Base-by-base conservation (phyloP, 1,140 invertebrate genomes). In the Eurosta solidaginis region DNA sequence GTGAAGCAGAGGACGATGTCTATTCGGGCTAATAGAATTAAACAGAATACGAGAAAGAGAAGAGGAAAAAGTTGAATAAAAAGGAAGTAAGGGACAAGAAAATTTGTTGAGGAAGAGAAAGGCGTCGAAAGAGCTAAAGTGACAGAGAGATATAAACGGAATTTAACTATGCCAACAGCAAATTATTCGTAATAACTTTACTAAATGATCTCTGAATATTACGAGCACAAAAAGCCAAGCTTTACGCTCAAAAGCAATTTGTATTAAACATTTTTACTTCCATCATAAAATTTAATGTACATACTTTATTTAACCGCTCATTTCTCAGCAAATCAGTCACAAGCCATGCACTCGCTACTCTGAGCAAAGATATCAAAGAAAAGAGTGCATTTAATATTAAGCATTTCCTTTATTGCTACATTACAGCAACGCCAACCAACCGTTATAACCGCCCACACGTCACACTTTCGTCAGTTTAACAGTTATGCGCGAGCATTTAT, bases 311-410 rank as follows among this genome's bases (percentile, higher is more conserved):
- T 52, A 22, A 5, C 10, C 22, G n/a, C 22, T 52, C 22, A 22
- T 25, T 25, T 22, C 2, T n/a, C 36, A 33, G 4, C 25, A 47
- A 12, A 63, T 6, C 36, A 4, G 10, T 29, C 17, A 12, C 33
- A 1, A 20, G 14, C 54, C 54, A n/a, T 54, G 27, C 52, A 40
- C 33, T 68, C 22, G n/a, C 50, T 25, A 33, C 59, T 29, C 59
- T 68, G 59, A 52, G 25, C 20, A 52, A 54, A 1, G 40, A 68
- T 9, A 36, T 17, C 3, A n/a, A 36, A 42, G 2, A 68, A 68
- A 68, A 42, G n/a, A n/a, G n/a, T n/a, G n/a, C 33, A 68, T 33
- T 68, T 40, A 68, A 68, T 33, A 68, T 68, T 68, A 33, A 36
- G 59, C 59, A 68, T 68, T 68, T 68, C 59, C 59, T 29, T 40